Evolutionary conservation across 2,797 vertebrate genomes (phyloP), one percentile per base, ranked within the genome.

Genomic region (Hypotaenidia philippensis): DNA sequence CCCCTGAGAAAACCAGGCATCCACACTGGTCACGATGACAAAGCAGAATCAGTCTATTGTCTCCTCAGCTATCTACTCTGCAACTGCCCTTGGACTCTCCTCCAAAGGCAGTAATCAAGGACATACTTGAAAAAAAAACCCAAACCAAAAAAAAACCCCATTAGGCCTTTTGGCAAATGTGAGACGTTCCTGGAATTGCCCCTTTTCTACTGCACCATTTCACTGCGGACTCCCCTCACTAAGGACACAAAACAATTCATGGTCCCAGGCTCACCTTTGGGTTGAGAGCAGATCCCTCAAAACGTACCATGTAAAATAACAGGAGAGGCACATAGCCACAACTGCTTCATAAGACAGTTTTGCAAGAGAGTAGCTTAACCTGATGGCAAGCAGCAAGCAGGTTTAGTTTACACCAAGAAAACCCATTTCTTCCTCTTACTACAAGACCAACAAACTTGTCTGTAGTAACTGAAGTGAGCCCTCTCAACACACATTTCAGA

Each of bases 11-110:
- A 92, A 60, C 74, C 27, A n/a, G 15, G 75, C 1, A 0, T 83
- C 80, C 81, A 82, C 47, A 17, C 14, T 76, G 91, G 11, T 52
- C 68, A 40, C 11, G 70, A 96, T 93, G 93, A 95, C 91, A 93
- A 89, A 96, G 94, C 93, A 95, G 63, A 96, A 91, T 92, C 84
- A 50, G 56, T 41, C 75, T 68, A 56, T 53, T 89, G 70, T 92
- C 75, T 90, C 60, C 72, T 92, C 69, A 81, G 86, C 76, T 70
- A 52, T n/a, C 72, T 53, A 63, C 71, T 56, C 56, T 56, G 66
- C 71, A 92, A 78, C 63, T 94, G 77, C 52, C 83, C 83, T 94
- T 20, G 0, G 27, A 69, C 50, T 89, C 65, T 69, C 81, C 95
- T 92, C 88, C 77, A 94, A 75, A 88, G 70, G 10, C 77, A 87